These are phyloP conservation scores for Malurus leucopterus DNA, from an alignment of 2,797 vertebrate species.

Conservation along the genomic window DNA sequence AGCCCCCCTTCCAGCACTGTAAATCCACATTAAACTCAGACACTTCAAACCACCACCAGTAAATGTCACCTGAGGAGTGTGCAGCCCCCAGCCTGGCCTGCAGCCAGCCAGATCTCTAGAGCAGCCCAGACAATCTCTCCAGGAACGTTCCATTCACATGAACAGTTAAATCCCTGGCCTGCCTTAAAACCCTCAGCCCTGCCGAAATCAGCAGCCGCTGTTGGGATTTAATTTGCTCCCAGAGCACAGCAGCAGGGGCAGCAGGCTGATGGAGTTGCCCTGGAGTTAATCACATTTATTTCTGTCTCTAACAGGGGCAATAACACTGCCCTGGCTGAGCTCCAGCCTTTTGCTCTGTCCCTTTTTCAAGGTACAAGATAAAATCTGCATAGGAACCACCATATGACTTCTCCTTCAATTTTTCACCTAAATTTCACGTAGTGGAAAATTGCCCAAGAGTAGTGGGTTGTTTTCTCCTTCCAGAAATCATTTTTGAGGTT, in stretches of 20 bases:
- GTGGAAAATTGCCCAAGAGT: neutral
- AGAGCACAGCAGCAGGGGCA: neutral
- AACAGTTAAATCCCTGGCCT: neutral
- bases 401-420: rapidly evolving
- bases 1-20: neutral
- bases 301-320: neutral
- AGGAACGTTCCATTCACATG: neutral
- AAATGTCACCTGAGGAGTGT: neutral
- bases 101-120: neutral
- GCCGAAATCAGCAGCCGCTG: neutral
- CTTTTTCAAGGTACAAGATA: neutral
- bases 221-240: neutral
- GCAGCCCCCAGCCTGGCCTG: neutral
- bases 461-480: neutral
- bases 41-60: neutral
- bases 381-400: neutral
- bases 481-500: neutral
- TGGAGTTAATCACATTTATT: neutral
- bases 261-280: neutral
- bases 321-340: neutral
- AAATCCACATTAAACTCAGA: slow-evolving; percentile 14
- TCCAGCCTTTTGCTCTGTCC: neutral
- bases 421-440: neutral
- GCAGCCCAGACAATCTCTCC: neutral
- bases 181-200: neutral